Evolutionary conservation across 2,888 invertebrate genomes (phyloP).

Genomic region (Beris morrisii): DNA sequence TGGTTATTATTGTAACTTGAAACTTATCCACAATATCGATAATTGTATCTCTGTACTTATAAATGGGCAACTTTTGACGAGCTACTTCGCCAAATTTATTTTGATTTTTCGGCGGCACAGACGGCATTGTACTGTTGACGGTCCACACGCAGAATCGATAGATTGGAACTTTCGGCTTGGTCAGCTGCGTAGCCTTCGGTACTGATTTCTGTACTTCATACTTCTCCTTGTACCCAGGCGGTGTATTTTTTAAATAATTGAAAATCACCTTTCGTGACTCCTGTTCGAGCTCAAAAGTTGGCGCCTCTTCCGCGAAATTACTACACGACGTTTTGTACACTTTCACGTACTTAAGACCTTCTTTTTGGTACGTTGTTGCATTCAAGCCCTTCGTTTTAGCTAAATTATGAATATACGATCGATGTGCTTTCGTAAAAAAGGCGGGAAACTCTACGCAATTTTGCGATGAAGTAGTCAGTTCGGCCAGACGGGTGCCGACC

Average conservation of each 20-base stretch:
- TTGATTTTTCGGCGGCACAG: constrained; percentile 22
- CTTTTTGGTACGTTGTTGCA: constrained; percentile 71
- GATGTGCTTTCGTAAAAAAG: constrained; percentile 73
- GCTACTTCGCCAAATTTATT: constrained; percentile 44
- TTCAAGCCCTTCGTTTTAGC: constrained; percentile 70
- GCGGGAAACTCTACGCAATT: constrained; percentile 62
- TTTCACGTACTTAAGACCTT: constrained; percentile 12
- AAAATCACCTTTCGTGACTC: constrained; percentile 49
- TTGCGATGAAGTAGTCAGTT: background rate
- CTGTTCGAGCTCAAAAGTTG: constrained; percentile 65
- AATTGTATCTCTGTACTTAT: constrained; percentile 66
- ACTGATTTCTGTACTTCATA: background rate
- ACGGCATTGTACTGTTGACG: background rate
- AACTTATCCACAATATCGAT: constrained; percentile 66
- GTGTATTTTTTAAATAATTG: constrained; percentile 3
- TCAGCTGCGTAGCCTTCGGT: background rate
- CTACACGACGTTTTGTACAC: background rate
- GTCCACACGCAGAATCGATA: constrained; percentile 21
- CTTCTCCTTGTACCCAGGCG: background rate
- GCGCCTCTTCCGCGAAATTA: constrained; percentile 58
- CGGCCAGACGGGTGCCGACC: background rate
- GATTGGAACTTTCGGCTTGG: constrained; percentile 6
- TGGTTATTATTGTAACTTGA: constrained; percentile 70
- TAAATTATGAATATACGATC: constrained; percentile 77
- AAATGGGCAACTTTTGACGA: constrained; percentile 71